These are phyloP conservation scores for Oreochromis spilurus DNA, from an alignment of 2,113 vertebrate species.

Conservation along the genomic window DNA sequence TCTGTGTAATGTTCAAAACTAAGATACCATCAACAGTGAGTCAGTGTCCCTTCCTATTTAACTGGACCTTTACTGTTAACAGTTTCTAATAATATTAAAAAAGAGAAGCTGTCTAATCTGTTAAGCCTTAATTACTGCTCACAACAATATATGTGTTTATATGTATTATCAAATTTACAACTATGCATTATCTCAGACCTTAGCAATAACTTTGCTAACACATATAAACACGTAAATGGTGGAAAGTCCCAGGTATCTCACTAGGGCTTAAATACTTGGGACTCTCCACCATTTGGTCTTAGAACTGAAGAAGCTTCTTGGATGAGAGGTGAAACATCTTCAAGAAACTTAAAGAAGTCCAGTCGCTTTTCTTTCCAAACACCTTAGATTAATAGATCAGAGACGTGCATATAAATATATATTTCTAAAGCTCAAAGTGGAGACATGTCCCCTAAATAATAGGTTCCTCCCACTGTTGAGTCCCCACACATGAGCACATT, in stretches of 20 bases:
- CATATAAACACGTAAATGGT: accelerated
- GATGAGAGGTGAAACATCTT: neutral
- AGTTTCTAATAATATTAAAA: neutral
- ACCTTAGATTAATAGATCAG: neutral
- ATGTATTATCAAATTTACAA: neutral
- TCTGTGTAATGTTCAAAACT: neutral
- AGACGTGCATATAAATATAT: neutral
- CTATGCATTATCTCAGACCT: neutral
- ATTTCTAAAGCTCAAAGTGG: neutral
- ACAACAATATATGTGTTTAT: neutral
- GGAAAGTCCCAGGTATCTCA: neutral
- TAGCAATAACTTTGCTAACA: neutral
- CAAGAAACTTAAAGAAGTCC: neutral
- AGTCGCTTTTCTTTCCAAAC: neutral
- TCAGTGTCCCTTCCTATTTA: neutral
- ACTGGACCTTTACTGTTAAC: neutral
- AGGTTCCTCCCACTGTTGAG: neutral
- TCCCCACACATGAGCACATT: neutral
- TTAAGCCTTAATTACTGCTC: neutral
- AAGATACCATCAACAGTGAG: neutral
- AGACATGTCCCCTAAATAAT: neutral
- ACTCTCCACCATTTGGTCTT: neutral
- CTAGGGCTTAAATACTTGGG: neutral
- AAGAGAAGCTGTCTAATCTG: neutral
- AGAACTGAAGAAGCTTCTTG: neutral